Evolutionary conservation across 2,113 vertebrate genomes (phyloP).

Genomic region (Oenanthe oenanthe): DNA sequence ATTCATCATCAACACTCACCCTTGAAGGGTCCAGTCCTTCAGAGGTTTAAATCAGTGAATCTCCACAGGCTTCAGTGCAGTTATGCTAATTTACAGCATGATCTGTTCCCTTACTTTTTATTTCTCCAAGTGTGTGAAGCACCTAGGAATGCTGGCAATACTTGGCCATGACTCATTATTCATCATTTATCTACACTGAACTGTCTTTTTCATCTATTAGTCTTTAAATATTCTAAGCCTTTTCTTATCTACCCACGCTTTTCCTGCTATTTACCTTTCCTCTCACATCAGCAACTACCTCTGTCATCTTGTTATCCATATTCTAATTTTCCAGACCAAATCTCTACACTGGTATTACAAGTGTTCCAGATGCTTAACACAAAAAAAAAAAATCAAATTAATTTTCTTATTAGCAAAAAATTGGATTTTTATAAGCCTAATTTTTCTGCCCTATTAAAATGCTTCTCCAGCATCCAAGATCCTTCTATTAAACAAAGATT

Average conservation of each 20-base stretch:
- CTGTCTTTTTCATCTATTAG: conserved; percentile 16
- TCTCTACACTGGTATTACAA: conserved; percentile 59
- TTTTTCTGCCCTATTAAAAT: conserved; percentile 57
- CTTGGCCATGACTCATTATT: conserved; percentile 1
- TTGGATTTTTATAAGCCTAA: conserved; percentile 67
- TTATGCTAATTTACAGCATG: neutral
- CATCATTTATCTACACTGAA: conserved; percentile 45
- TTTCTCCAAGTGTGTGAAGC: neutral
- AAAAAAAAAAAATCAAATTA: conserved; percentile 49
- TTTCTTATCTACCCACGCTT: conserved; percentile 37
- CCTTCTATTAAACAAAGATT: conserved; percentile 39
- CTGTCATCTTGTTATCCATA: conserved; percentile 39
- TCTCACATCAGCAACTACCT: conserved; percentile 2
- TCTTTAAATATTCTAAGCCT: conserved; percentile 43
- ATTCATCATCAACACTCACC: neutral
- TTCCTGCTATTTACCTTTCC: conserved; percentile 56
- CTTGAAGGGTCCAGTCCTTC: neutral
- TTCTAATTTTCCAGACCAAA: conserved; percentile 64
- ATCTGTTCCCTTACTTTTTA: neutral
- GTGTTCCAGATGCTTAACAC: conserved; percentile 58
- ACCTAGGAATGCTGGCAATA: neutral
- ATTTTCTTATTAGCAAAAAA: conserved; percentile 63
- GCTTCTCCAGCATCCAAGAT: neutral
- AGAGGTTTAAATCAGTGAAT: conserved; percentile 14
- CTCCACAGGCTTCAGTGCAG: neutral